Percentiles rank a stretch among this genome's conserved stretches.
Conservation (phyloP, 2,797 vertebrate species). For the Kryptolebias ocellatus region DNA sequence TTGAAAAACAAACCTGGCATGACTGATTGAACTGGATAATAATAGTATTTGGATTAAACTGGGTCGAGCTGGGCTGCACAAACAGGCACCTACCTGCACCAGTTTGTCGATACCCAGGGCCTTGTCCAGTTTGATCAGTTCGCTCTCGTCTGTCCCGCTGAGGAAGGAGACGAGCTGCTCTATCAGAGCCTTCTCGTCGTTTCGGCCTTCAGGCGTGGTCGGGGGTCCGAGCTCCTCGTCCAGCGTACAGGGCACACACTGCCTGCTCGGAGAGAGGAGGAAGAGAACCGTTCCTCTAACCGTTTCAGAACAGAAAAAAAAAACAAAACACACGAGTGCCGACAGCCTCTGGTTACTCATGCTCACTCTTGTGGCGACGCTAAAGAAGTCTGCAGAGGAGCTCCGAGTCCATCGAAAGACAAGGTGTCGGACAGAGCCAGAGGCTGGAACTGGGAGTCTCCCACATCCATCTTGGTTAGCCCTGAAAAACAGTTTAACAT, state of each 20-base stretch:
- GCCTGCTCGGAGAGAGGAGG: constrained; percentile 75
- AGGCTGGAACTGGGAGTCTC: constrained; percentile 87
- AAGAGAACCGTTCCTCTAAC: neutral
- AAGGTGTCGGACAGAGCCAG: constrained; percentile 84
- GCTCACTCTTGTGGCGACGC: constrained; percentile 91
- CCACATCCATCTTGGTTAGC: constrained; percentile 86
- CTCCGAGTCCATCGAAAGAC: constrained; percentile 83
- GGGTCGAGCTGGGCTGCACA: too few species aligned
- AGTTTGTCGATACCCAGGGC: constrained; percentile 97
- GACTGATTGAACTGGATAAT: too few species aligned
- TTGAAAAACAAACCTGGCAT: too few species aligned
- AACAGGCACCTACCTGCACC: constrained; percentile 85
- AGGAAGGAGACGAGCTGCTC: constrained; percentile 95
- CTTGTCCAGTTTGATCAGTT: constrained; percentile 92
- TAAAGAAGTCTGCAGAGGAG: constrained; percentile 76
- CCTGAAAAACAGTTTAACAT: constrained; percentile 70
- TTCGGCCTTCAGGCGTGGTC: constrained; percentile 89
- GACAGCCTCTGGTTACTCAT: neutral
- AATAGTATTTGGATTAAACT: too few species aligned
- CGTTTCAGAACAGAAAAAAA: neutral
- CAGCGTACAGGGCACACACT: constrained; percentile 89
- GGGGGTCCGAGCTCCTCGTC: constrained; percentile 93
- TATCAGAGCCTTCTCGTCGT: constrained; percentile 92
- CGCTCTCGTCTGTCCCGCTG: constrained; percentile 93
- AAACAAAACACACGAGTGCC: neutral